Percentiles rank a stretch among this genome's conserved stretches.
Evolutionary conservation across 1,140 invertebrate species (phyloP).

Genomic region (Apis laboriosa): DNA sequence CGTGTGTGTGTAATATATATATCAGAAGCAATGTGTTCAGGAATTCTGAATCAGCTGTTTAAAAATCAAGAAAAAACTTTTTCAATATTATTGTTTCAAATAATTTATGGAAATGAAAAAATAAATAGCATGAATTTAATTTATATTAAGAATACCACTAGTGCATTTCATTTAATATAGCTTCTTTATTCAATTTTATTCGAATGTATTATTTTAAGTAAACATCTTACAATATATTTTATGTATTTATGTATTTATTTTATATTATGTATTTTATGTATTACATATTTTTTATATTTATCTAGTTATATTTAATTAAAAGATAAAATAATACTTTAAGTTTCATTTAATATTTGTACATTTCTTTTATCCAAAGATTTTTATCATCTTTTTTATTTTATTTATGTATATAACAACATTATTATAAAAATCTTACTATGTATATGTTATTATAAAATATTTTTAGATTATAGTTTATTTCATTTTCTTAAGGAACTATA

Average conservation of each 20-base stretch:
- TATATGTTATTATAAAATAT: neutral
- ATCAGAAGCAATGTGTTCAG: slow-evolving; percentile 69
- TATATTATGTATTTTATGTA: neutral
- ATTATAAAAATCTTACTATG: slow-evolving; percentile 1
- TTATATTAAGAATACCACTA: slow-evolving; percentile 12
- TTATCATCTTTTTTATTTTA: neutral
- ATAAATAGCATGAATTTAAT: neutral
- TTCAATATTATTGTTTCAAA: neutral
- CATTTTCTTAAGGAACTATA: neutral
- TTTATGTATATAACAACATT: neutral
- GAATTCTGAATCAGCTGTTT: slow-evolving; percentile 41
- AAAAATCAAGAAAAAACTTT: slow-evolving; percentile 2
- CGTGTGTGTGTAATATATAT: slow-evolving; percentile 2
- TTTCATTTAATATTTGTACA: neutral
- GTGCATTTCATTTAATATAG: slow-evolving; percentile 13
- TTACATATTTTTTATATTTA: neutral
- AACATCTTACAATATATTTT: neutral
- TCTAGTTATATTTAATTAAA: neutral
- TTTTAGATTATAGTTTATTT: neutral
- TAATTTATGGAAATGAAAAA: slow-evolving; percentile 16
- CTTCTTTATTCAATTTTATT: slow-evolving; percentile 4
- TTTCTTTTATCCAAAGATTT: slow-evolving; percentile 6
- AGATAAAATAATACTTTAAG: neutral
- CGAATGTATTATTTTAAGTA: slow-evolving; percentile 16
- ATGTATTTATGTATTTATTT: neutral